Evolutionary conservation across 2,888 invertebrate species (phyloP), one percentile per base, ranked within the genome.

Genomic region (Drosophila mimica): DNA sequence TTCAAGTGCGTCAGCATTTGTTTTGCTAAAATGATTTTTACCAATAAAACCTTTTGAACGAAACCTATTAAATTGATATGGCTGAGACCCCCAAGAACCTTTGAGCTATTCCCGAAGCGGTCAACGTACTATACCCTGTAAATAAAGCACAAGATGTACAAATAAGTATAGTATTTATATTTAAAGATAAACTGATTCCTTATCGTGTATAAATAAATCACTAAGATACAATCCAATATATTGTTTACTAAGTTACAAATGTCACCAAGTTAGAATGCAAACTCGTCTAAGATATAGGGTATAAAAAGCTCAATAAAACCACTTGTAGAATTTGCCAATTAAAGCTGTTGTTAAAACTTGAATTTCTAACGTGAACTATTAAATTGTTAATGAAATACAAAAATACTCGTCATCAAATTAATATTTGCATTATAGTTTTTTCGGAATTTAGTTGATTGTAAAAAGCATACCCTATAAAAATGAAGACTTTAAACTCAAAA

Each of bases 1-100:
- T 48, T 58, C 70, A 77, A 75, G 62, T 88, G 74, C 89, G 83
- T 83, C 83, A 83, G 69, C 58, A 79, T 31, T 65, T 51, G 52
- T 74, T 64, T 46, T 59, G 25, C 46, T 52, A 56, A 60, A 64
- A 61, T 68, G 34, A 54, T 74, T 63, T 63, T 59, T 58, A 70
- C 59, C 71, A 72, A 70, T 34, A 70, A 78, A 70, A 83, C 78
- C 71, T 75, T 81, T 68, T 52, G 52, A 62, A 69, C 63, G 54
- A 68, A 65, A 70, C 49, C 62, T 52, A 51, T 46, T 51, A 61
- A 61, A 73, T 72, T 73, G 73, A 76, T 67, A 60, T 57, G 75
- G 28, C 67, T 46, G 52, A 48, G 33, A 56, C 7, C 17, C 4
- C 11, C 13, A 49, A 46, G 4, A 17, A 11, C 25, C 11, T 7